Evolutionary conservation across 2,888 invertebrate species (phyloP), one percentile per base, ranked within the genome.

Genomic region (Meiosimyza platycephala): DNA sequence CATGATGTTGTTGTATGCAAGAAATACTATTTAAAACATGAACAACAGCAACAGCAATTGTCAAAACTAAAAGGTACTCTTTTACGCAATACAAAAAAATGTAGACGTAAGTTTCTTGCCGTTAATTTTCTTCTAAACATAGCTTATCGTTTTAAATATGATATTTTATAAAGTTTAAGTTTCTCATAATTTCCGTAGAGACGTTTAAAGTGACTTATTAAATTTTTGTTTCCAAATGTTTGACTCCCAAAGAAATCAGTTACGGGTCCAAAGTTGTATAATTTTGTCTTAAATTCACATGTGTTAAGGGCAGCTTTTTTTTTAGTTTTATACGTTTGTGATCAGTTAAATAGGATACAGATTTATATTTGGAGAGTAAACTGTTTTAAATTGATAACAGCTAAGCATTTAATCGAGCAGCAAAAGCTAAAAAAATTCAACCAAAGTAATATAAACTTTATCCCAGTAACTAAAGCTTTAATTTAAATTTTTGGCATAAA

Each of bases 91-190:
- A 85, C 82, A 16, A 78, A 79, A 72, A 85, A 84, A 77, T 84
- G 83, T 83, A 84, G 81, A 69, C 80, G 80, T 78, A 80, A 82
- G 79, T 77, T 82, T 69, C 79, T 81, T 72, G 79, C 81, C 71
- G 76, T 83, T 54, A 82, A 82, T 81, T 83, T 83, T 79, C 78
- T 82, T 72, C 78, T 83, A 76, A 82, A 81, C 69, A 78, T 81
- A 57, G 82, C 78, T 60, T 83, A 81, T 76, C 81, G 81, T 75
- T 78, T 83, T 66, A 81, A 82, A 74, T 84, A 84, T 78, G 81
- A 82, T 52, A 81, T 84, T 73, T 79, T 84, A 69, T 83, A 80
- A 76, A 40, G 9, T 7, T 2, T 2, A 40, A n/a, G n/a, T 40
- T 40, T 40, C 40, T 9, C 9, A 40, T 9, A 40, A 40, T 9